Base-by-base conservation (phyloP, 2,888 invertebrate species). In the Tigriopus californicus region DNA sequence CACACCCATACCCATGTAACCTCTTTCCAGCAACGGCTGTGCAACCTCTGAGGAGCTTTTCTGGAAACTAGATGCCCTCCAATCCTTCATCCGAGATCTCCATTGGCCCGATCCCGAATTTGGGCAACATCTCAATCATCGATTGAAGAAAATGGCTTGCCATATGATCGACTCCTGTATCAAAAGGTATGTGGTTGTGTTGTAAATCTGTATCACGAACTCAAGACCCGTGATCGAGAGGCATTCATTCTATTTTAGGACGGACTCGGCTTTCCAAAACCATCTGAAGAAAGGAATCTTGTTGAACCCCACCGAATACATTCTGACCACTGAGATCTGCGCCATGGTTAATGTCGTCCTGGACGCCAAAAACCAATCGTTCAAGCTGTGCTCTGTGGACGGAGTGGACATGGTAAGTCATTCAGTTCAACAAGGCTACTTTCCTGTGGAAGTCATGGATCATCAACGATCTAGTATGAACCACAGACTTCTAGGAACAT, bases 91-190 rank as follows among this genome's bases (percentile, higher is more conserved):
- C 68, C 79, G 89, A 60, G 97, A 98, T 68, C 77, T 98, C 49
- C 95, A 97, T 71, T 98, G 98, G 98, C 98, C 98, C 0, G 97
- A 98, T 71, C 86, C 86, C 11, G 95, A 97, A 69, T 98, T 98
- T 74, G 80, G 92, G 1, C 85, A 87, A 65, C 97, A 98, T 71
- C 75, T 98, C 64, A 95, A 97, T 68, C 92, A 95, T 71, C 77
- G 97, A 63, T 79, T 98, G 61, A 97, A 97, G 73, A 77, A 91
- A 66, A 95, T 98, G 91, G 95, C 97, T 46, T 85, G 89, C 67
- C 97, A 98, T 71, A 97, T 98, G 97, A 91, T 98, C 71, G 95
- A 97, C 71, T 91, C 94, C 12, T 94, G 92, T 68, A 89, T 95
- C 65, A 90, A 91, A 70, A 81, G 78, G 76, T 77, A 64, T 51